These are phyloP conservation scores for Philaethria dido DNA, from an alignment of 2,888 invertebrate species.

Conservation along the genomic window DNA sequence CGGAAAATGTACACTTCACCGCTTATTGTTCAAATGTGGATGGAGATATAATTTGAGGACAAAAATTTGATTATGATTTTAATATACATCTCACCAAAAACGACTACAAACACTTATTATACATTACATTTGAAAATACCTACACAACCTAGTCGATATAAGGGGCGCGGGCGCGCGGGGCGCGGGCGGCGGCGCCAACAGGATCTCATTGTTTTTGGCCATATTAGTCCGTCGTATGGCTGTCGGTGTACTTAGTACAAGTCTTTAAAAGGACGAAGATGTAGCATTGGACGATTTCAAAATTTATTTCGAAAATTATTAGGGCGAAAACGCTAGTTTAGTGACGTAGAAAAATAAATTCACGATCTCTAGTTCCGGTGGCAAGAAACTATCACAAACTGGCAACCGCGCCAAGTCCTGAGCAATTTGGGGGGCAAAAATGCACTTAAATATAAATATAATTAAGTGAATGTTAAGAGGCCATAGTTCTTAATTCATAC, in stretches of 20 bases:
- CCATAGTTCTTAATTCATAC: conserved; percentile 20
- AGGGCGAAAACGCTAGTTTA: conserved; percentile 60
- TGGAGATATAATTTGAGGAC: conserved; percentile 79
- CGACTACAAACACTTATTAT: conserved; percentile 61
- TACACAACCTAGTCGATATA: conserved; percentile 73
- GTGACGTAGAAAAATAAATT: conserved; percentile 55
- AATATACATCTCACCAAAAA: conserved; percentile 66
- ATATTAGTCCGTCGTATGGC: conserved; percentile 61
- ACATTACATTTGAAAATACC: conserved; percentile 58
- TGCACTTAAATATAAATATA: conserved; percentile 39
- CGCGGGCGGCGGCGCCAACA: conserved; percentile 54
- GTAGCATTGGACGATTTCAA: conserved; percentile 78
- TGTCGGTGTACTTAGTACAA: conserved; percentile 76
- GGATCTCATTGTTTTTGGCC: conserved; percentile 52
- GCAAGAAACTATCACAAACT: conserved; percentile 81
- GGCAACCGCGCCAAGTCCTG: conserved; percentile 52
- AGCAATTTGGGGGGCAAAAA: conserved; percentile 50
- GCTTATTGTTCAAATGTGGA: conserved; percentile 80
- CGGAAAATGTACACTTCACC: conserved; percentile 43
- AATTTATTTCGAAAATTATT: conserved; percentile 56
- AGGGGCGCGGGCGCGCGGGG: conserved; percentile 61
- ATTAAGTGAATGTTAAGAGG: conserved; percentile 15
- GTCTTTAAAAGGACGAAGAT: conserved; percentile 83
- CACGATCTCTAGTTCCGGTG: conserved; percentile 57
- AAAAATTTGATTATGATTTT: conserved; percentile 55